phyloP scores from a whole-genome alignment of 2,888 invertebrate genomes.

The Sinohyriopsis cumingii region DNA sequence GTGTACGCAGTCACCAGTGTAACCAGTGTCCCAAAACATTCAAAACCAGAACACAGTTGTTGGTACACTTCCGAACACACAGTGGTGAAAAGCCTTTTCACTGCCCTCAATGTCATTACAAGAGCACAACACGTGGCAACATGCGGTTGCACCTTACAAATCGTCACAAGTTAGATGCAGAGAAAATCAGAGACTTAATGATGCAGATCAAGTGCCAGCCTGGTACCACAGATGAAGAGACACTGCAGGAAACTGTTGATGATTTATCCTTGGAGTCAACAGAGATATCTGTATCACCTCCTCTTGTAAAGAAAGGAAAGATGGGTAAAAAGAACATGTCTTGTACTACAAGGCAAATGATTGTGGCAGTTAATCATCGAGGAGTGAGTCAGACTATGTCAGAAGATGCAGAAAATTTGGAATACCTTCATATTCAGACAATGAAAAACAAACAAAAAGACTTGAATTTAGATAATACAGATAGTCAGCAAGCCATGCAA shows the following conservation, averaged over 20 bases:
- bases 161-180: conserved; percentile 43
- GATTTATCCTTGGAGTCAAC: too few species aligned
- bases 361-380: too few species aligned
- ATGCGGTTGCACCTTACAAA: conserved; percentile 57
- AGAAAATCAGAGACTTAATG: conserved; percentile 46
- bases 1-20: conserved; percentile 51
- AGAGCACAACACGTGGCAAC: conserved; percentile 60
- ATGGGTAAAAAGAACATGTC: neutral
- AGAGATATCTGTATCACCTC: too few species aligned
- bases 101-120: conserved; percentile 54
- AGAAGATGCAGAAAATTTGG: too few species aligned
- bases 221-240: neutral
- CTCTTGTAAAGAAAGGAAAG: neutral
- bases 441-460: too few species aligned
- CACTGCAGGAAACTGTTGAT: too few species aligned
- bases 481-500: too few species aligned
- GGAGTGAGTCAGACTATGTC: too few species aligned
- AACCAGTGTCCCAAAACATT: conserved; percentile 54
- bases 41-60: conserved; percentile 59
- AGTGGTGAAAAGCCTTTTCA: conserved; percentile 59
- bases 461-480: too few species aligned
- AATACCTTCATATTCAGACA: too few species aligned
- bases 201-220: conserved; percentile 8
- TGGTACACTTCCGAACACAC: conserved; percentile 58
- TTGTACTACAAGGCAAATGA: too few species aligned